phyloP scores from a whole-genome alignment of 2,888 invertebrate genomes.

The Saturnia pavonia region DNA sequence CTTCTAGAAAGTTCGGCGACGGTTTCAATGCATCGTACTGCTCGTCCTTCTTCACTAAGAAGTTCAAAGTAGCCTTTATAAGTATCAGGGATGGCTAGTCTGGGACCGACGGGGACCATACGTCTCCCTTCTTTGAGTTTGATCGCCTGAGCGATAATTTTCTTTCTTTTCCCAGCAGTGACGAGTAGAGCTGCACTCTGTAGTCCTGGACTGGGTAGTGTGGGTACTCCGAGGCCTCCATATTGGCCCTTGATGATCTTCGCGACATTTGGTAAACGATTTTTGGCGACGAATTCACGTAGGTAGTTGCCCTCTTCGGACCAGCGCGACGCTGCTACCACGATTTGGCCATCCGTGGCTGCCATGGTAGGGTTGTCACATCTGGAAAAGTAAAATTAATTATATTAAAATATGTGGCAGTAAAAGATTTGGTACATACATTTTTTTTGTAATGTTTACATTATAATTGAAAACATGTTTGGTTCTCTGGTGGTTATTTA shows the following conservation, averaged over 20 bases:
- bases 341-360: slow-evolving; percentile 95
- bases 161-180: slow-evolving; percentile 91
- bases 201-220: slow-evolving; percentile 91
- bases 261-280: slow-evolving; percentile 91
- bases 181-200: slow-evolving; percentile 93
- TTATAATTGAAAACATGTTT: neutral
- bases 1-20: slow-evolving; percentile 91
- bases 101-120: slow-evolving; percentile 89
- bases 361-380: slow-evolving; percentile 85
- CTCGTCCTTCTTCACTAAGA: slow-evolving; percentile 95
- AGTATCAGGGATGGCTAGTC: slow-evolving; percentile 94
- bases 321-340: slow-evolving; percentile 91
- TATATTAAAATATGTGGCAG: slow-evolving; percentile 7
- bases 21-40: slow-evolving; percentile 94
- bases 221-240: slow-evolving; percentile 94
- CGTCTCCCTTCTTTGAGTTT: slow-evolving; percentile 94
- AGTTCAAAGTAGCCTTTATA: slow-evolving; percentile 97
- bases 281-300: slow-evolving; percentile 87
- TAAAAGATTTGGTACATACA: neutral
- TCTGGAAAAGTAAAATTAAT: slow-evolving; percentile 70
- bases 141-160: slow-evolving; percentile 93
- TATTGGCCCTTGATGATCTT: slow-evolving; percentile 97
- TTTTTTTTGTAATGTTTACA: neutral
- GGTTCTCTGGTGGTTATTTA: neutral
- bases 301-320: slow-evolving; percentile 88